Evolutionary conservation across 2,888 invertebrate genomes (phyloP).

Genomic region (Epistrophella euchroma): DNA sequence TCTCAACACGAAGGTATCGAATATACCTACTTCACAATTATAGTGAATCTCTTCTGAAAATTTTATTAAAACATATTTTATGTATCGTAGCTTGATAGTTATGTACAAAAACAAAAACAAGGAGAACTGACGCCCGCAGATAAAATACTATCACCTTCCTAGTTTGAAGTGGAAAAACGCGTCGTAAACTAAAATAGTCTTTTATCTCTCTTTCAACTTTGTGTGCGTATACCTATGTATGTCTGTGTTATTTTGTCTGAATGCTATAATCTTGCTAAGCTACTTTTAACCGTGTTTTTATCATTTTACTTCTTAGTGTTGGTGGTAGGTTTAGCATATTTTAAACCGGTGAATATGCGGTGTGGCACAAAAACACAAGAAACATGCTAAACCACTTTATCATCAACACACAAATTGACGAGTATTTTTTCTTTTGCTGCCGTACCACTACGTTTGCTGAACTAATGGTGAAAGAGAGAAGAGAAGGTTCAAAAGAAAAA

Average conservation of each 20-base stretch:
- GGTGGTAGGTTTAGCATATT: slow-evolving; percentile 53
- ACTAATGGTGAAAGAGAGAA: neutral
- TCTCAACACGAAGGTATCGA: neutral
- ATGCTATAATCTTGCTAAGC: slow-evolving; percentile 30
- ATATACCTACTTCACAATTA: neutral
- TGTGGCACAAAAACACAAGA: slow-evolving; percentile 69
- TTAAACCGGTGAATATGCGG: slow-evolving; percentile 52
- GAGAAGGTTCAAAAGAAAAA: slow-evolving; percentile 1
- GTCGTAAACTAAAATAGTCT: neutral
- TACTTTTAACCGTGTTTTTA: slow-evolving; percentile 33
- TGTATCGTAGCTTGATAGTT: neutral
- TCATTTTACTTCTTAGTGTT: slow-evolving; percentile 12
- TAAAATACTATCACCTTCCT: slow-evolving; percentile 22
- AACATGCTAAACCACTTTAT: slow-evolving; percentile 74
- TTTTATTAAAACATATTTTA: neutral
- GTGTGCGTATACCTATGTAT: neutral
- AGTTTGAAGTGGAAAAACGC: slow-evolving; percentile 30
- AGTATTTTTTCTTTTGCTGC: slow-evolving; percentile 10
- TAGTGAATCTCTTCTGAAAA: neutral
- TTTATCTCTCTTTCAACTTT: neutral
- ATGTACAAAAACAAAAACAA: neutral
- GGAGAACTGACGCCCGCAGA: slow-evolving; percentile 42
- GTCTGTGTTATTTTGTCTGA: slow-evolving; percentile 16
- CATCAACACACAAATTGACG: slow-evolving; percentile 56
- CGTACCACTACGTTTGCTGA: neutral